phyloP scores from a whole-genome alignment of 2,797 vertebrate species.

The Enteromius treurensis region DNA sequence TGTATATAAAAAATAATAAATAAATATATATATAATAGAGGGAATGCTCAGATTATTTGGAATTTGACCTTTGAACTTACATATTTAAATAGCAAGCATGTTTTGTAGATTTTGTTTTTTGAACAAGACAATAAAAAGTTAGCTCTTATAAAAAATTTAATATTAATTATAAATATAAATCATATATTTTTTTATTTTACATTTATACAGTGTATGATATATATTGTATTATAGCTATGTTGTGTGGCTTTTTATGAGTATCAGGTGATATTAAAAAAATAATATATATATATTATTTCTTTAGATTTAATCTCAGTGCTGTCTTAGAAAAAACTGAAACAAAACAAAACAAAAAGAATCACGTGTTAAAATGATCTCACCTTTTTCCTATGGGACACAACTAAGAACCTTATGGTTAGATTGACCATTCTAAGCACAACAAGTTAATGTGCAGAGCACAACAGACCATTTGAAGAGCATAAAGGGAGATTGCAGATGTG shows the following conservation, averaged over 20 bases:
- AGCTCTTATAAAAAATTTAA: no score
- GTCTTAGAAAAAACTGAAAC: neutral
- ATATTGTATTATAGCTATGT: no score
- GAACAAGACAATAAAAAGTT: no score
- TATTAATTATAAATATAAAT: no score
- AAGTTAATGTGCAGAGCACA: slow-evolving; percentile 2
- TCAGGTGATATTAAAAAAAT: no score
- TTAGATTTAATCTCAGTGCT: neutral
- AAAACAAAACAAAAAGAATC: neutral
- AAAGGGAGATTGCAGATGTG: neutral
- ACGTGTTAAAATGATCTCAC: neutral
- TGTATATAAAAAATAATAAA: neutral
- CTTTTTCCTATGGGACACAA: neutral
- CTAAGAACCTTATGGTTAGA: neutral
- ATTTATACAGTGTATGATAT: no score
- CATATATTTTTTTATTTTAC: no score
- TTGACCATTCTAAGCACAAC: neutral
- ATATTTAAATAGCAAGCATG: neutral
- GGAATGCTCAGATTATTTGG: neutral
- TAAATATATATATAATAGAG: neutral
- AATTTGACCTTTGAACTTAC: neutral
- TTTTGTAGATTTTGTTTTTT: neutral
- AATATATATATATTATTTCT: no score
- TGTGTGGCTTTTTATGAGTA: no score
- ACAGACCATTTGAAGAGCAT: neutral